Conservation (phyloP, 2,888 invertebrate species). For the Mongoloraphidia duomilia region DNA sequence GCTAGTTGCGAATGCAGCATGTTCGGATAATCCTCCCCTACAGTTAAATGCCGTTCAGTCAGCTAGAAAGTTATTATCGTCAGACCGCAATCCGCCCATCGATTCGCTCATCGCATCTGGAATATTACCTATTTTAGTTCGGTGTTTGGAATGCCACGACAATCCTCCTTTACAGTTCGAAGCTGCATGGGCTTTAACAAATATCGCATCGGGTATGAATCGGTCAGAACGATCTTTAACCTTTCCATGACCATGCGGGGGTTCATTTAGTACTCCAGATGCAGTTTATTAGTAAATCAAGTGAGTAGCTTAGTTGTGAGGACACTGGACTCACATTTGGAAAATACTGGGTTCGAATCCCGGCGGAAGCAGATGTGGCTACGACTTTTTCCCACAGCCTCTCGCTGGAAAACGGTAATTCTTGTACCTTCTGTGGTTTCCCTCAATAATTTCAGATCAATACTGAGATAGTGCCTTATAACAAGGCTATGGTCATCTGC, state of each 20-base stretch:
- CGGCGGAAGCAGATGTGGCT: too few species aligned
- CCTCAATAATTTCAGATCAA: too few species aligned
- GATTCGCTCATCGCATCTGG: conserved; percentile 88
- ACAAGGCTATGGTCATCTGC: too few species aligned
- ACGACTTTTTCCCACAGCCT: too few species aligned
- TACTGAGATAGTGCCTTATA: too few species aligned
- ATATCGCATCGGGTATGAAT: conserved; percentile 58
- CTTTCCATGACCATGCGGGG: too few species aligned
- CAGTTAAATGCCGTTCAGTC: conserved; percentile 89
- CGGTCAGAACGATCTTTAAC: too few species aligned
- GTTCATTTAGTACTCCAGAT: neutral
- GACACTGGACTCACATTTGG: neutral
- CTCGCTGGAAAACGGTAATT: too few species aligned
- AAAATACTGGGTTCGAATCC: too few species aligned
- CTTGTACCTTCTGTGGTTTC: too few species aligned
- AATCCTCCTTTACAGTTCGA: conserved; percentile 89
- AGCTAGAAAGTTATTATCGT: conserved; percentile 88
- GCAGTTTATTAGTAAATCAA: neutral
- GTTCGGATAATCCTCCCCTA: conserved; percentile 59
- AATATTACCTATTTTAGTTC: conserved; percentile 77
- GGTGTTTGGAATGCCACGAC: conserved; percentile 74
- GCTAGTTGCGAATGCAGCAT: conserved; percentile 75
- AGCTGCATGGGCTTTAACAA: conserved; percentile 95
- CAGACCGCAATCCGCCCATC: conserved; percentile 96
- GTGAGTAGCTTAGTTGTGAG: neutral